Evolutionary conservation across 2,888 invertebrate genomes (phyloP).

Genomic region (Eutolmus rufibarbis): DNA sequence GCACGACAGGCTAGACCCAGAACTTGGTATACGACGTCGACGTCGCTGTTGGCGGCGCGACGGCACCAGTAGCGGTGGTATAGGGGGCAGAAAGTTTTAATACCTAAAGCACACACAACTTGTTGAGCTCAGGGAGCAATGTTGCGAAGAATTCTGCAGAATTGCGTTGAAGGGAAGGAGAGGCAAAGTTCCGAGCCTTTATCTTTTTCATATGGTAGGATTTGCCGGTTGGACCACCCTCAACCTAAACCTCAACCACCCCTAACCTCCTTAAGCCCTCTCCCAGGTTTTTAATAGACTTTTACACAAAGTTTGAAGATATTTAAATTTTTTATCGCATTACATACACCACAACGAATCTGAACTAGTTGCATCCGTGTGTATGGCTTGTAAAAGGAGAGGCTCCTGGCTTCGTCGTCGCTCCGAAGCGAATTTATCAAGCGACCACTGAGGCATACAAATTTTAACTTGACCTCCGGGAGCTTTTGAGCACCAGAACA

Average conservation of each 20-base stretch:
- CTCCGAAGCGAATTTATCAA: neutral
- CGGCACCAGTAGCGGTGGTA: neutral
- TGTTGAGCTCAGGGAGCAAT: slow-evolving; percentile 31
- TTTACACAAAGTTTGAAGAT: slow-evolving; percentile 23
- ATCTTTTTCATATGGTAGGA: neutral
- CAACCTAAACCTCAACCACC: neutral
- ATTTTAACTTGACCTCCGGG: slow-evolving; percentile 26
- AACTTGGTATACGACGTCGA: neutral
- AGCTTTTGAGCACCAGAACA: neutral
- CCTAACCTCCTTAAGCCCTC: neutral
- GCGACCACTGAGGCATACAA: neutral
- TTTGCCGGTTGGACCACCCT: neutral
- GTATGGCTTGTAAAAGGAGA: neutral
- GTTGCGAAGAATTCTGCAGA: slow-evolving; percentile 4
- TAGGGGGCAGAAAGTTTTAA: slow-evolving; percentile 12
- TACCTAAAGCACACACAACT: slow-evolving; percentile 24
- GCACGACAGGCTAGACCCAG: neutral
- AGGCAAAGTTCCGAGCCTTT: neutral
- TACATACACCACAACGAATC: neutral
- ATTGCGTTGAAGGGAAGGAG: neutral
- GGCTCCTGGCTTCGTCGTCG: neutral
- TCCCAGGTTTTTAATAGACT: slow-evolving; percentile 24
- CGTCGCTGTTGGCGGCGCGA: neutral
- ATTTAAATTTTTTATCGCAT: slow-evolving; percentile 33
- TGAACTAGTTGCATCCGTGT: slow-evolving; percentile 16